Conservation (phyloP, 2,888 invertebrate species). For the Acleris literana region DNA sequence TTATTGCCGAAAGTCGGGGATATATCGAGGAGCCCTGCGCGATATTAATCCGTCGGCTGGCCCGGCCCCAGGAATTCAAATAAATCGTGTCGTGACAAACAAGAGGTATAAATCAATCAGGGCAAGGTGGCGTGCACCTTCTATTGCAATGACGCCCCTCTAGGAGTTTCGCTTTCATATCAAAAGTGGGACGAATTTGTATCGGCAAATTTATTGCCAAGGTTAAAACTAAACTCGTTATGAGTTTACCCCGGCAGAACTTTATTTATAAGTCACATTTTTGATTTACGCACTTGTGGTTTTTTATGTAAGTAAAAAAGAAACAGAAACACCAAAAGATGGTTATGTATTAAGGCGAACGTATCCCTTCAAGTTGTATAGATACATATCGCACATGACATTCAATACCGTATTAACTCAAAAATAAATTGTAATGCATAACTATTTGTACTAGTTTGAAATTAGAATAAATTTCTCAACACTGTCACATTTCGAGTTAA, state of each 20-base stretch:
- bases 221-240: constrained; percentile 79
- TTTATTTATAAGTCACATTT: constrained; percentile 66
- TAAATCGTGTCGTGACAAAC: constrained; percentile 83
- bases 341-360: no score
- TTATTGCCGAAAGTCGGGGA: constrained; percentile 80
- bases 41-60: constrained; percentile 82
- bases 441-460: no score
- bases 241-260: constrained; percentile 65
- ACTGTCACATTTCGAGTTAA: no score
- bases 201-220: constrained; percentile 77
- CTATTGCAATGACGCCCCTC: constrained; percentile 63
- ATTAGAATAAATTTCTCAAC: no score
- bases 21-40: constrained; percentile 76
- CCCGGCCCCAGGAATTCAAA: constrained; percentile 81
- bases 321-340: background rate
- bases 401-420: no score
- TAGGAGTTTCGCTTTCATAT: constrained; percentile 54
- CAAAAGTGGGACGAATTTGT: constrained; percentile 74
- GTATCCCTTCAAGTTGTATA: no score
- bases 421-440: no score
- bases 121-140: constrained; percentile 78
- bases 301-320: constrained; percentile 33
- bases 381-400: no score
- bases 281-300: constrained; percentile 63
- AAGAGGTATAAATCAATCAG: constrained; percentile 84